A percentile compares a stretch with the other conserved stretches of the same genome.
These are phyloP conservation scores for Cydia splendana DNA, from an alignment of 1,140 invertebrate species.

Conservation along the genomic window DNA sequence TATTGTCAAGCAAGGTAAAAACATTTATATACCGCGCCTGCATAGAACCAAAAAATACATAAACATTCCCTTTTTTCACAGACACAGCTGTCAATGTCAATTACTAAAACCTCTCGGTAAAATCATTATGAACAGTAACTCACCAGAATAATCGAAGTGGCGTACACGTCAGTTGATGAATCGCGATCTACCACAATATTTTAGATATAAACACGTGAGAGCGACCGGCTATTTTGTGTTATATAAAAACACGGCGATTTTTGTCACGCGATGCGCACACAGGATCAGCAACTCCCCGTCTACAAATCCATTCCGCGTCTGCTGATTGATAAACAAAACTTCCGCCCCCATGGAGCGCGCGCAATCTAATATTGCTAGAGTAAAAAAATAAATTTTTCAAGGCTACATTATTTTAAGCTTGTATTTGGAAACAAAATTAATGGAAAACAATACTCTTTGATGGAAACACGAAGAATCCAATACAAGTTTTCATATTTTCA, in stretches of 20 bases:
- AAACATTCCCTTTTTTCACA: not conserved
- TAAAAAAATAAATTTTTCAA: not conserved
- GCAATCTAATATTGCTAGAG: conserved; percentile 60
- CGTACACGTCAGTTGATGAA: not conserved
- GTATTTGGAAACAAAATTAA: no score
- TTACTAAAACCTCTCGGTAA: not conserved
- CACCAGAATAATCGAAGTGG: not conserved
- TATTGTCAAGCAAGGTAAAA: no score
- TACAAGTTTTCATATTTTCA: no score
- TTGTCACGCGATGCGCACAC: conserved; percentile 15
- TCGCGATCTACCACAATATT: conserved; percentile 24
- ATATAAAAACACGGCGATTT: conserved; percentile 23
- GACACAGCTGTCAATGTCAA: conserved; percentile 3
- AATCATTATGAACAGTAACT: conserved; percentile 12
- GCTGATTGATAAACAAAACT: conserved; percentile 78
- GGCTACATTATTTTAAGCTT: not conserved
- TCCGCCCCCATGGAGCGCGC: conserved; percentile 67
- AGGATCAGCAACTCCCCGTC: not conserved
- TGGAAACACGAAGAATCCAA: no score
- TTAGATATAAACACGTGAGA: conserved; percentile 25
- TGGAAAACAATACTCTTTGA: no score
- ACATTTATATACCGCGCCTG: no score
- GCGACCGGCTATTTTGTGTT: conserved; percentile 15
- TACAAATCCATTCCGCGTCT: conserved; percentile 41
- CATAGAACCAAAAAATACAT: not conserved